Percentiles rank a stretch among this genome's conserved stretches.
These are phyloP conservation scores for Danaus melanippus DNA, from an alignment of 1,140 invertebrate species.

Conservation along the genomic window DNA sequence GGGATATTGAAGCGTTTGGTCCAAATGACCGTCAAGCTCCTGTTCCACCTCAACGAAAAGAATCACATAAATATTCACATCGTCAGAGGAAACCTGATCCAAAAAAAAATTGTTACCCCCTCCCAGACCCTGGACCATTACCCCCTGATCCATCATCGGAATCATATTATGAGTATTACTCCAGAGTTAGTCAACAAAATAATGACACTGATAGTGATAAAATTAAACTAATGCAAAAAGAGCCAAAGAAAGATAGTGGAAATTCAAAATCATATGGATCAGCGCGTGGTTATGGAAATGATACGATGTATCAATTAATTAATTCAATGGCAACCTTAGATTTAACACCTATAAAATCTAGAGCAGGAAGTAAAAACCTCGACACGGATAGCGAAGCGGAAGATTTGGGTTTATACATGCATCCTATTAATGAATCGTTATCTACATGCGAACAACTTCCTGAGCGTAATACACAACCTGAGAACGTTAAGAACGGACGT, in stretches of 20 bases:
- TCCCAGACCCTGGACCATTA: conserved; percentile 57
- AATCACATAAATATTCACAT: conserved; percentile 68
- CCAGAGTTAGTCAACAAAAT: conserved; percentile 68
- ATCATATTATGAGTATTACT: conserved; percentile 71
- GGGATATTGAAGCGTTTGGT: conserved; percentile 67
- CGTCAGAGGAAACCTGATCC: conserved; percentile 62
- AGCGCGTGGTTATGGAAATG: conserved; percentile 41
- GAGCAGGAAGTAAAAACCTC: conserved; percentile 43
- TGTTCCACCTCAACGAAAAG: conserved; percentile 57
- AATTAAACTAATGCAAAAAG: conserved; percentile 56
- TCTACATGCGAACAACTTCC: conserved; percentile 61
- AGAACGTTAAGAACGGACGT: conserved; percentile 55
- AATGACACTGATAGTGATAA: conserved; percentile 67
- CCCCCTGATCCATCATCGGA: conserved; percentile 64
- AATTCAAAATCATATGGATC: conserved; percentile 35
- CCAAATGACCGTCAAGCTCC: conserved; percentile 58
- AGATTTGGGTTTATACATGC: conserved; percentile 62
- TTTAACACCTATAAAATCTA: conserved; percentile 52
- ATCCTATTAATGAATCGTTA: conserved; percentile 57
- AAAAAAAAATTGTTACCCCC: conserved; percentile 57
- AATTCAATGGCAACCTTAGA: conserved; percentile 68
- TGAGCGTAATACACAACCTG: conserved; percentile 50
- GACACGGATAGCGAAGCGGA: conserved; percentile 54
- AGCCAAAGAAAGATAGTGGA: conserved; percentile 44
- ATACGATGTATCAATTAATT: conserved; percentile 62